Conservation (phyloP, 2,888 invertebrate genomes). For the Hofmannophila pseudospretella region DNA sequence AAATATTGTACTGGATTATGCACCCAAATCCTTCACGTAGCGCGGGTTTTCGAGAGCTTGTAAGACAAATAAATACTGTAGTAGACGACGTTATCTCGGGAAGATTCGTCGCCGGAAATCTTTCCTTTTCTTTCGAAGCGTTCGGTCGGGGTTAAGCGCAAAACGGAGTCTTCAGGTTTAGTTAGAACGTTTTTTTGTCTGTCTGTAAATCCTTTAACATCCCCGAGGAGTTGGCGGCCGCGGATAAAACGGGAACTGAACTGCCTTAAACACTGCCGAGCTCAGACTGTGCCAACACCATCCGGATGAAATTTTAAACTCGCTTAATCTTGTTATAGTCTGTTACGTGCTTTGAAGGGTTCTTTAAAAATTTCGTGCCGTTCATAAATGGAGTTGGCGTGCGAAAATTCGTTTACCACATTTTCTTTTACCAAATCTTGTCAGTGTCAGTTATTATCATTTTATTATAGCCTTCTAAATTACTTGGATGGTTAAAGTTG, state of each 20-base stretch:
- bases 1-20: slow-evolving; percentile 15
- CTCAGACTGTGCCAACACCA: slow-evolving; percentile 41
- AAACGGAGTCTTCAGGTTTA: slow-evolving; percentile 29
- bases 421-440: too few species aligned
- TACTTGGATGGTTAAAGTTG: too few species aligned
- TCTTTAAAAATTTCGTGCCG: slow-evolving; percentile 11
- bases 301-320: slow-evolving; percentile 51
- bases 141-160: slow-evolving; percentile 23
- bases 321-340: slow-evolving; percentile 27
- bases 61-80: slow-evolving; percentile 45
- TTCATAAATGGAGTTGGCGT: too few species aligned
- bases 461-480: too few species aligned
- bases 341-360: slow-evolving; percentile 9
- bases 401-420: too few species aligned
- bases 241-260: slow-evolving; percentile 41
- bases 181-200: slow-evolving; percentile 38
- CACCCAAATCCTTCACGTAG: slow-evolving; percentile 18
- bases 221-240: slow-evolving; percentile 38
- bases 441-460: too few species aligned
- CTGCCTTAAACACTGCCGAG: slow-evolving; percentile 51
- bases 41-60: slow-evolving; percentile 27
- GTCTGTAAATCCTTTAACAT: slow-evolving; percentile 57
- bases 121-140: slow-evolving; percentile 31
- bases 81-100: slow-evolving; percentile 30
- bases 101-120: slow-evolving; percentile 38